Evolutionary conservation across 2,888 invertebrate species (phyloP).

Genomic region (Crossocerus cetratus): DNA sequence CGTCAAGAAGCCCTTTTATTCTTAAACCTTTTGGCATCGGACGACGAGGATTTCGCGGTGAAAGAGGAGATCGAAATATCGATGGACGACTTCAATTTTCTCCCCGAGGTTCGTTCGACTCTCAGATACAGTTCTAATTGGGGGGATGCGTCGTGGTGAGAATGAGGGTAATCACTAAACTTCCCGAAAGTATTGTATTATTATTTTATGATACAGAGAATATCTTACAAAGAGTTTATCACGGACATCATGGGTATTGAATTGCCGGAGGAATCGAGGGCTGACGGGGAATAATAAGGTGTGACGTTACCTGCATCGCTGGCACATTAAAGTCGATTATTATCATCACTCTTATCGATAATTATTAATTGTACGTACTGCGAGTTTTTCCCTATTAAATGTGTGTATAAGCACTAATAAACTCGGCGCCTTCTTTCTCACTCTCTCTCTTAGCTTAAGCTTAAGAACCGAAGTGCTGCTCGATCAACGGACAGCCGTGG

Average conservation of each 20-base stretch:
- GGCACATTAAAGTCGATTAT: constrained; percentile 42
- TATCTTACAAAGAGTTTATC: constrained; percentile 72
- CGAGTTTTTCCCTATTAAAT: constrained; percentile 45
- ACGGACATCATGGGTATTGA: constrained; percentile 66
- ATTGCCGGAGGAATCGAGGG: constrained; percentile 56
- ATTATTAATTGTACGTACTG: constrained; percentile 40
- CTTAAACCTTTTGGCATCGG: constrained; percentile 52
- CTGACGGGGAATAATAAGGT: constrained; percentile 45
- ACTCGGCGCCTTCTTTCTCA: neutral
- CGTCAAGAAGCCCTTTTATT: constrained; percentile 57
- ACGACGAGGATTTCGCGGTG: neutral
- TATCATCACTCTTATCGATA: constrained; percentile 35
- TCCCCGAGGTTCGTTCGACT: constrained; percentile 56
- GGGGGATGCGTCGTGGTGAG: neutral
- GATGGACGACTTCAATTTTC: constrained; percentile 51
- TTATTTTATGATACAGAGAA: constrained; percentile 70
- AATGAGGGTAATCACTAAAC: constrained; percentile 37
- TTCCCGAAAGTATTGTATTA: constrained; percentile 68
- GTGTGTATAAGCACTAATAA: constrained; percentile 34
- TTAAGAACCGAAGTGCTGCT: constrained; percentile 16
- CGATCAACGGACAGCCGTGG: neutral
- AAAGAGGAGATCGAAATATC: neutral
- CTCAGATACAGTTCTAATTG: neutral
- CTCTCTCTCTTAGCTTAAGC: constrained; percentile 16
- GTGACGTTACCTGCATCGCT: constrained; percentile 42